Percentiles rank a stretch among this genome's conserved stretches.
Evolutionary conservation across 2,113 vertebrate genomes (phyloP).

Genomic region (Deroptyus accipitrinus): DNA sequence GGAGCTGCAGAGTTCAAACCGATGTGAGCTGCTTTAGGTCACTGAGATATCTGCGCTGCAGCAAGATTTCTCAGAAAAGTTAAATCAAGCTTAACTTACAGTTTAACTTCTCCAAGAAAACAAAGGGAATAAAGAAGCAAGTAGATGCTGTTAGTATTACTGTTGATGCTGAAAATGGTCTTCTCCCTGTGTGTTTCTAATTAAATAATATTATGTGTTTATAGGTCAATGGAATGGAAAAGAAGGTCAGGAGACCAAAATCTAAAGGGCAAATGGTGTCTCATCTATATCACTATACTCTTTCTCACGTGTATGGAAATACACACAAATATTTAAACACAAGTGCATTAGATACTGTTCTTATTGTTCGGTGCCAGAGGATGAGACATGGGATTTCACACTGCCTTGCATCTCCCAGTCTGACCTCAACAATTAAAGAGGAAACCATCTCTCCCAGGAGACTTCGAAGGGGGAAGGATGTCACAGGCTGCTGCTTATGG

Average conservation of each 20-base stretch:
- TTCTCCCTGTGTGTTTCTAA: not conserved
- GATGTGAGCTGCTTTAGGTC: not conserved
- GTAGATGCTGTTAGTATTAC: not conserved
- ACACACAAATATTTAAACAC: not conserved
- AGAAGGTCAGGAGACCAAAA: not conserved
- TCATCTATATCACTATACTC: not conserved
- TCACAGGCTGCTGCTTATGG: not conserved
- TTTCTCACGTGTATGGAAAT: not conserved
- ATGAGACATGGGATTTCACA: not conserved
- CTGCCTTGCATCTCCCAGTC: not conserved
- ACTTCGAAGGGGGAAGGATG: not conserved
- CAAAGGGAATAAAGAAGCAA: not conserved
- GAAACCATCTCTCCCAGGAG: not conserved
- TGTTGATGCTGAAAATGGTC: not conserved
- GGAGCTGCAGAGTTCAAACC: not conserved
- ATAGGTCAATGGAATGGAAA: not conserved
- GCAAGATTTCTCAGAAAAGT: not conserved
- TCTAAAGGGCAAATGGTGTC: not conserved
- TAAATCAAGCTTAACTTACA: not conserved
- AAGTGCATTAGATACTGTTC: not conserved
- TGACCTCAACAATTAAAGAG: not conserved
- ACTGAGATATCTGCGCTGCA: fast-evolving
- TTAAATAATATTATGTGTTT: not conserved
- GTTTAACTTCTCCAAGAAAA: not conserved
- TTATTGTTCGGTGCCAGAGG: not conserved